phyloP scores from a whole-genome alignment of 30 jellyfish, hydroid and myxozoan species.

The Aurelia sp. region DNA sequence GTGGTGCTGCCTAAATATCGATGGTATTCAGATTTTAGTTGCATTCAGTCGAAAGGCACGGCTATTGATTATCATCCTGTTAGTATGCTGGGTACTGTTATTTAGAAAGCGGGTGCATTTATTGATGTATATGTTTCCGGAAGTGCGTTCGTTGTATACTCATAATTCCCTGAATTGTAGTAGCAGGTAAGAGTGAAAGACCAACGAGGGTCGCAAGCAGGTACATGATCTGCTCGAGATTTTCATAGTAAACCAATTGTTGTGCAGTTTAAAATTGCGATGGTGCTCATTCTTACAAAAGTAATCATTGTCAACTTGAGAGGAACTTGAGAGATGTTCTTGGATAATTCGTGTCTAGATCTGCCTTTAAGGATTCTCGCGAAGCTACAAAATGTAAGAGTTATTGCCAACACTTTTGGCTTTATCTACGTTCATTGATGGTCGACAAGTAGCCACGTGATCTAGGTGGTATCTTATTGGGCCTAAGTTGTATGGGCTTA shows the following conservation, averaged over 20 bases:
- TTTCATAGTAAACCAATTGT: neutral
- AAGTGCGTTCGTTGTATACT: neutral
- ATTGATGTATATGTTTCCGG: neutral
- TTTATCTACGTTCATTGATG: neutral
- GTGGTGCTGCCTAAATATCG: no score
- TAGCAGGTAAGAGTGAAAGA: conserved; percentile 41
- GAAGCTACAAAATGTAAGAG: conserved; percentile 61
- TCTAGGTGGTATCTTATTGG: no score
- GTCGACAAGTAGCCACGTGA: neutral
- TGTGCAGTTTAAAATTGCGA: neutral
- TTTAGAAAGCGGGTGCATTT: no score
- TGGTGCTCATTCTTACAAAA: neutral
- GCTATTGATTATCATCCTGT: no score
- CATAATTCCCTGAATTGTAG: neutral
- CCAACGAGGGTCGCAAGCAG: conserved; percentile 1
- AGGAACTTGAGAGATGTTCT: conserved; percentile 26
- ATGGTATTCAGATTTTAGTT: no score
- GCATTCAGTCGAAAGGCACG: no score
- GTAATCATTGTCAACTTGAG: neutral
- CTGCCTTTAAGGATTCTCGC: conserved; percentile 42
- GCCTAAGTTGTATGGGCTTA: no score
- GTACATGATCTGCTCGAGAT: neutral
- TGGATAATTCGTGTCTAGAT: conserved; percentile 60
- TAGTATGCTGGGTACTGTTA: no score
- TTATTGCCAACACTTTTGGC: neutral